Percentiles rank a stretch among this genome's conserved stretches.
phyloP scores from a whole-genome alignment of 2,113 vertebrate species.

The Phycodurus eques region DNA sequence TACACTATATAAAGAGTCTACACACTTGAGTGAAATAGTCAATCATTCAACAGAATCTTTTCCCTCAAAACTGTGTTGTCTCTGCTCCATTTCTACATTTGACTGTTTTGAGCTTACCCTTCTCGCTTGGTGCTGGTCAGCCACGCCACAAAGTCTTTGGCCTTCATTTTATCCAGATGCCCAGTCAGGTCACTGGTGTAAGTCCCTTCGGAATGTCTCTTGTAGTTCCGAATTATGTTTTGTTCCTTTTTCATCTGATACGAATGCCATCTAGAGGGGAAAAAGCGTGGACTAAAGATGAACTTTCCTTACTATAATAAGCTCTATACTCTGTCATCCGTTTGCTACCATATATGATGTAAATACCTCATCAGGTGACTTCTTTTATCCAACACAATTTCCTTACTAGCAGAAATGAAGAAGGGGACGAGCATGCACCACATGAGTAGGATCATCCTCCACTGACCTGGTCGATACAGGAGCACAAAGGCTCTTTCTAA shows the following conservation, averaged over 20 bases:
- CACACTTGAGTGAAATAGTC: background rate
- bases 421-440: conserved; percentile 55
- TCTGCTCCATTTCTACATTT: background rate
- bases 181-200: conserved; percentile 76
- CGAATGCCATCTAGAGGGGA: conserved; percentile 52
- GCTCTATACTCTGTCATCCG: background rate
- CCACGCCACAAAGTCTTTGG: conserved; percentile 83
- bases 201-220: conserved; percentile 79
- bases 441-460: conserved; percentile 47
- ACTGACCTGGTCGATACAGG: conserved; percentile 12
- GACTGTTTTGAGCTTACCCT: conserved; percentile 38
- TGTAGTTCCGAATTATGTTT: conserved; percentile 35
- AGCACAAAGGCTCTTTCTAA: background rate
- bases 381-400: conserved; percentile 42
- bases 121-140: conserved; percentile 70
- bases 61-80: background rate
- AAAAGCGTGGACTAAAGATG: background rate
- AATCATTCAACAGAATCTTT: background rate
- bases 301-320: background rate
- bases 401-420: conserved; percentile 49
- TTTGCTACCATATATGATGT: background rate
- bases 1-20: background rate
- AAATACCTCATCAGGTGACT: conserved; percentile 52
- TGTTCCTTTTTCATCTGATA: conserved; percentile 36
- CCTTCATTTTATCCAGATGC: conserved; percentile 78